Evolutionary conservation across 2,113 vertebrate genomes (phyloP).

Genomic region (Otocyon megalotis): DNA sequence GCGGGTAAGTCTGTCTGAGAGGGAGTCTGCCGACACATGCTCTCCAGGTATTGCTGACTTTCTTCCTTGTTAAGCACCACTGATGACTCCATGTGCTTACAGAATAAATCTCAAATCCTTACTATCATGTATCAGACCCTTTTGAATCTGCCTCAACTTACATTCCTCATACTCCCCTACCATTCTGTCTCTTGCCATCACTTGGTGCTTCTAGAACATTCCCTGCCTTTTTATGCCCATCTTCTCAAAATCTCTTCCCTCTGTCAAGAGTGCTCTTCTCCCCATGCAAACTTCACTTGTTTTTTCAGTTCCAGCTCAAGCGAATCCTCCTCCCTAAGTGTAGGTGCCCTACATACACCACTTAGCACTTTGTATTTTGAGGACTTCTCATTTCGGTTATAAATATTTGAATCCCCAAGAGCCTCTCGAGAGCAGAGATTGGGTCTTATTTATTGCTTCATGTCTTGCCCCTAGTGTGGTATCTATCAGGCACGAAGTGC

Average conservation of each 20-base stretch:
- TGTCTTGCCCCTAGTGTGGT: not conserved
- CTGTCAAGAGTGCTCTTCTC: not conserved
- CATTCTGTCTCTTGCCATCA: not conserved
- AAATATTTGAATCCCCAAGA: constrained; percentile 25
- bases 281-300: not conserved
- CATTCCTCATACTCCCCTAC: not conserved
- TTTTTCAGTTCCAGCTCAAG: constrained; percentile 12
- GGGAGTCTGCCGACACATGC: too few species aligned
- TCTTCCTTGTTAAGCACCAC: not conserved
- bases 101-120: not conserved
- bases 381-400: constrained; percentile 24
- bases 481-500: not conserved
- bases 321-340: not conserved
- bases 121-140: not conserved
- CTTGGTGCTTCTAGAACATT: constrained; percentile 21
- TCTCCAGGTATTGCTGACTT: not conserved
- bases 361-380: constrained; percentile 35
- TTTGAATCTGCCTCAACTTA: not conserved
- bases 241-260: constrained; percentile 42
- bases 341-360: not conserved
- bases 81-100: not conserved
- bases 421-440: not conserved
- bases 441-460: constrained; percentile 11
- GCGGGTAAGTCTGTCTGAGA: not conserved
- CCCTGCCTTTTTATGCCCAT: not conserved